phyloP scores from a whole-genome alignment of 64 coral and sea anemone genomes.

The Anthopleura sola region DNA sequence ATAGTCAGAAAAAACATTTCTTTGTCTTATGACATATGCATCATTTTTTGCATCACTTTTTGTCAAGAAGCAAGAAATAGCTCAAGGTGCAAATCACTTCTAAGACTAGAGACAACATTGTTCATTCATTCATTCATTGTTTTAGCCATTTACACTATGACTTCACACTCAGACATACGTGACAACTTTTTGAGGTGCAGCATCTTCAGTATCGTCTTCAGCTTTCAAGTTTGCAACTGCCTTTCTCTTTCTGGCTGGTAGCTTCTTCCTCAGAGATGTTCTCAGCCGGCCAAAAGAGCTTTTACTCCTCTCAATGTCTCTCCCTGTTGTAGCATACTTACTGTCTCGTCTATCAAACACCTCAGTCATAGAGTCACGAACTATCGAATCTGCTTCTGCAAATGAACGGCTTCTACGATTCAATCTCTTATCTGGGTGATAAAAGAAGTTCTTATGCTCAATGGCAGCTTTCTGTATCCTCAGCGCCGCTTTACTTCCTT shows the following conservation, averaged over 20 bases:
- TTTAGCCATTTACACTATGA: not conserved
- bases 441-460: conserved; percentile 56
- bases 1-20: too few species aligned
- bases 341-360: conserved; percentile 37
- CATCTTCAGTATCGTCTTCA: not conserved
- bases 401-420: conserved; percentile 78
- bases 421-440: conserved; percentile 71
- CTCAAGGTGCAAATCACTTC: too few species aligned
- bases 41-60: too few species aligned
- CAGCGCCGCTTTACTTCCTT: conserved; percentile 62
- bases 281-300: conserved; percentile 61
- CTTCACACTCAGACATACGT: not conserved
- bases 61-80: too few species aligned
- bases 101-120: not conserved
- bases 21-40: too few species aligned
- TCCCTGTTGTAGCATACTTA: conserved; percentile 45
- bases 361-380: not conserved
- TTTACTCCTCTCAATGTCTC: conserved; percentile 7
- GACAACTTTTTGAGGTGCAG: not conserved
- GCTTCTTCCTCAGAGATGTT: conserved; percentile 49
- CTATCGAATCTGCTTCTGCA: conserved; percentile 71
- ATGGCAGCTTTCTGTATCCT: conserved; percentile 47
- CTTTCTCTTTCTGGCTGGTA: conserved; percentile 13
- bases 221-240: not conserved
- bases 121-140: not conserved